These are phyloP conservation scores for Enteromius radiatus DNA, from an alignment of 2,797 vertebrate species.

Conservation along the genomic window DNA sequence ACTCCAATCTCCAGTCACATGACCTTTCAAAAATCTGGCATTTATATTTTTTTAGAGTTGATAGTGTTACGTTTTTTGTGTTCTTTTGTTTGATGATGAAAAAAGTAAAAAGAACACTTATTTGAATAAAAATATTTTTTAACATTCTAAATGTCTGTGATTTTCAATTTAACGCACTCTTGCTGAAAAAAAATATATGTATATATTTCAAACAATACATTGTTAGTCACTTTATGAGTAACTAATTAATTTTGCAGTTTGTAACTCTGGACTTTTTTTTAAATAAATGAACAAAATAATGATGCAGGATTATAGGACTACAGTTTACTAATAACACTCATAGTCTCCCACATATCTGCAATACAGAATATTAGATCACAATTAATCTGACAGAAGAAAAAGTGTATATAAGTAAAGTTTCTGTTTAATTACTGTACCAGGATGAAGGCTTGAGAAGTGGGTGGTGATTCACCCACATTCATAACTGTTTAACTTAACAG, in stretches of 20 bases:
- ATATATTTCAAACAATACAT: neutral
- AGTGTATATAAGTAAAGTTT: slow-evolving; percentile 14
- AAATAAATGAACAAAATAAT: neutral
- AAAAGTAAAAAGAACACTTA: neutral
- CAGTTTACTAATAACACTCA: neutral
- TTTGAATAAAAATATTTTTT: neutral
- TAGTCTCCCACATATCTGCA: neutral
- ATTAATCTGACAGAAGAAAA: slow-evolving; percentile 5
- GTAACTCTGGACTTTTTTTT: neutral
- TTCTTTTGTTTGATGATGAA: neutral
- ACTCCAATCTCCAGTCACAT: neutral
- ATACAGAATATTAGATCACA: neutral
- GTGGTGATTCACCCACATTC: slow-evolving; percentile 58
- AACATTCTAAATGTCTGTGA: neutral
- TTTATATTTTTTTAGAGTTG: neutral
- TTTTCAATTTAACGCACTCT: neutral
- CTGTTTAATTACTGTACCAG: slow-evolving; percentile 53
- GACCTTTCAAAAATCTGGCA: neutral
- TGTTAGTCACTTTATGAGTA: neutral
- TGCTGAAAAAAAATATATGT: neutral
- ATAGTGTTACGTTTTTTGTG: neutral
- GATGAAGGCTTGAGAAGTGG: slow-evolving; percentile 39
- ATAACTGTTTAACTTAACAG: slow-evolving; percentile 60
- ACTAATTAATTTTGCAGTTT: neutral
- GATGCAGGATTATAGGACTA: neutral